These are phyloP conservation scores for Dysmachus trigonus DNA, from an alignment of 2,888 invertebrate genomes.

Conservation along the genomic window DNA sequence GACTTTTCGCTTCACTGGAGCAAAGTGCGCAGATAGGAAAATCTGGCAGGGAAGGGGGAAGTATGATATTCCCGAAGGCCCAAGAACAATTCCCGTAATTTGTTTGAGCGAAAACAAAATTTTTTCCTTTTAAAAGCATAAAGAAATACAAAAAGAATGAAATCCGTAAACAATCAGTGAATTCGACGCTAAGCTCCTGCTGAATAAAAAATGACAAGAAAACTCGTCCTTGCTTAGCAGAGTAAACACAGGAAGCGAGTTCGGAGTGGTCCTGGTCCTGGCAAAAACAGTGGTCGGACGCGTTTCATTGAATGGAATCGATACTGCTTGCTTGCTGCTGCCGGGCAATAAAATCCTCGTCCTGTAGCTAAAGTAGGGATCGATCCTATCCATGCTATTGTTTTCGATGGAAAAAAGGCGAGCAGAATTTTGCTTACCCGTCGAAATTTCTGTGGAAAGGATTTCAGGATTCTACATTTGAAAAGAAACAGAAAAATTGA, in stretches of 20 bases:
- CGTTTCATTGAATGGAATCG: neutral
- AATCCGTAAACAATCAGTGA: neutral
- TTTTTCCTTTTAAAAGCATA: neutral
- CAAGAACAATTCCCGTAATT: neutral
- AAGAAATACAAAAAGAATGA: neutral
- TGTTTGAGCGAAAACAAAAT: neutral
- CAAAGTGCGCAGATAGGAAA: neutral
- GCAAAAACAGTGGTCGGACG: neutral
- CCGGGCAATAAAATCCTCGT: neutral
- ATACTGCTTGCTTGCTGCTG: neutral
- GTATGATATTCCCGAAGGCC: neutral
- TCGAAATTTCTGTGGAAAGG: neutral
- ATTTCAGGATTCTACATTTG: neutral
- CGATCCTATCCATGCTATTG: neutral
- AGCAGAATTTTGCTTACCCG: neutral
- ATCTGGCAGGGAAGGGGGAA: neutral
- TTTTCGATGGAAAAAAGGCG: neutral
- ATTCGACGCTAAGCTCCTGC: neutral
- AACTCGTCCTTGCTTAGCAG: neutral
- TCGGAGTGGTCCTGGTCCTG: neutral
- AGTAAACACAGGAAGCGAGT: neutral
- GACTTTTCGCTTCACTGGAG: neutral
- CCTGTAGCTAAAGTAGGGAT: neutral
- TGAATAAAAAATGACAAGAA: conserved; percentile 19
- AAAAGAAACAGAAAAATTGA: neutral